Percentiles rank a stretch among this genome's conserved stretches.
These are phyloP conservation scores for Uloborus diversus DNA, from an alignment of 1,140 invertebrate genomes.

Conservation along the genomic window DNA sequence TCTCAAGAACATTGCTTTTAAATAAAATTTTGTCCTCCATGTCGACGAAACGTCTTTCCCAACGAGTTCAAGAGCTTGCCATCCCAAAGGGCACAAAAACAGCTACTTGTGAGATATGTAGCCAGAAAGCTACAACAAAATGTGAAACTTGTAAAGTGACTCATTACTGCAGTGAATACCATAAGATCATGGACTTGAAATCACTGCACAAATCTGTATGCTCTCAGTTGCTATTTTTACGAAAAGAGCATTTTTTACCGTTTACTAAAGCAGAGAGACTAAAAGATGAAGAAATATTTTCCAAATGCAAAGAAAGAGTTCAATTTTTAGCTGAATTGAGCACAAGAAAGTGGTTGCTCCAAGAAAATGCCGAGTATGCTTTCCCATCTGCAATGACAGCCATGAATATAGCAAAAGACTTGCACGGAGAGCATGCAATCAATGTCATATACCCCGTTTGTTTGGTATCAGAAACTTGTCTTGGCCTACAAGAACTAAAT, in stretches of 20 bases:
- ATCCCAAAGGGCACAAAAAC: conserved; percentile 1
- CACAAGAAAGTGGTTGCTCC: conserved; percentile 17
- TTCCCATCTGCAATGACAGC: conserved; percentile 18
- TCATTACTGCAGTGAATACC: conserved; percentile 20
- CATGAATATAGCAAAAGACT: conserved; percentile 16
- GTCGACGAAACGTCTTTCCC: too few species aligned
- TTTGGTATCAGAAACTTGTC: conserved; percentile 26
- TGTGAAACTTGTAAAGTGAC: conserved; percentile 32
- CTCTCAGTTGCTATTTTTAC: background rate
- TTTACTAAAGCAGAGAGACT: conserved; percentile 15
- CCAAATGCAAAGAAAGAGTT: conserved; percentile 1
- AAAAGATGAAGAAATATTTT: background rate
- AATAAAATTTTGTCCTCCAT: background rate
- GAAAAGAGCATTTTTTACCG: background rate
- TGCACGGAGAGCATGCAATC: background rate
- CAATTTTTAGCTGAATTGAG: background rate
- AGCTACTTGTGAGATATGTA: conserved; percentile 13
- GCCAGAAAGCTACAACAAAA: conserved; percentile 25
- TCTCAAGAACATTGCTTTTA: too few species aligned
- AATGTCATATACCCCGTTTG: conserved; percentile 19
- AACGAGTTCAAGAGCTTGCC: conserved; percentile 20
- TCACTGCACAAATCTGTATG: conserved; percentile 25
- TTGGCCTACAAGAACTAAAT: background rate
- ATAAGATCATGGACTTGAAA: background rate
- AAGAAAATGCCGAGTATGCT: background rate